Conservation (phyloP, 2,113 vertebrate species). For the Zosterops pallidus region DNA sequence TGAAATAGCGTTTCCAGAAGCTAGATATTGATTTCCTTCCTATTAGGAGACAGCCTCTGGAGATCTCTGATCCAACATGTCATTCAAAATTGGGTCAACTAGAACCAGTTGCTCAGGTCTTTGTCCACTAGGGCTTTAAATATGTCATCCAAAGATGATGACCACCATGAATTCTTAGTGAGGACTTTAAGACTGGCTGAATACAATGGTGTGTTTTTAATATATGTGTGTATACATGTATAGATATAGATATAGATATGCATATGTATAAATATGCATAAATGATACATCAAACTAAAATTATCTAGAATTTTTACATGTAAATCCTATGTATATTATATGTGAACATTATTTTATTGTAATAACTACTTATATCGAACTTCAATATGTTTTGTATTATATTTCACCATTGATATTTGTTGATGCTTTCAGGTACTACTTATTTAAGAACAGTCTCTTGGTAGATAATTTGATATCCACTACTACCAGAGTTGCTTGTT, state of each 20-base stretch:
- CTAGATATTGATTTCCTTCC: background rate
- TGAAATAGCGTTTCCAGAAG: background rate
- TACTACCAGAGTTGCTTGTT: background rate
- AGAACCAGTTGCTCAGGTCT: background rate
- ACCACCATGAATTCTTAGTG: background rate
- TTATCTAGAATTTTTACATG: background rate
- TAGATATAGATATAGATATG: no score
- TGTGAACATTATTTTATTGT: background rate
- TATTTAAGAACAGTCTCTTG: background rate
- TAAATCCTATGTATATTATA: background rate
- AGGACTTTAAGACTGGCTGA: background rate
- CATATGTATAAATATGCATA: background rate
- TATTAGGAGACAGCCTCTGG: background rate
- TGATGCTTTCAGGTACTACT: background rate
- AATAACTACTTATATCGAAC: background rate
- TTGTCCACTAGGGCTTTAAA: background rate
- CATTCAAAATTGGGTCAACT: background rate
- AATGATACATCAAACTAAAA: background rate
- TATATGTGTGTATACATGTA: accelerated
- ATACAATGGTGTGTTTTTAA: background rate
- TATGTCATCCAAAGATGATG: background rate
- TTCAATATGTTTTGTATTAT: background rate
- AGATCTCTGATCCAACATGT: background rate
- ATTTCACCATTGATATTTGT: background rate
- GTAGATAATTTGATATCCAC: background rate